phyloP scores from a whole-genome alignment of 2,888 invertebrate species.

The Notodonta dromedarius region DNA sequence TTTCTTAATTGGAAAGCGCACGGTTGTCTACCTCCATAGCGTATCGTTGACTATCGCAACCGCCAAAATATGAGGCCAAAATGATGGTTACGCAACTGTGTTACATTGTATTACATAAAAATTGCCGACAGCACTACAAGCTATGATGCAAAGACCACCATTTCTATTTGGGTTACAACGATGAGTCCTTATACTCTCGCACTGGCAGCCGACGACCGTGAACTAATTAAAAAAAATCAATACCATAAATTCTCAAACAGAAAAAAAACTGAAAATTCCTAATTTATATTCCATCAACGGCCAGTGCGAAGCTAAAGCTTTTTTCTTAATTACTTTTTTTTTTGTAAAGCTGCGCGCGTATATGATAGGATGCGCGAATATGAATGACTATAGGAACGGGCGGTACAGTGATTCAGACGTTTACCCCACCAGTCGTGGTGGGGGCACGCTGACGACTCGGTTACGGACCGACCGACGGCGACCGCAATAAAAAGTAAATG shows the following conservation, averaged over 20 bases:
- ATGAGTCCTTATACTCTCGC: conserved; percentile 48
- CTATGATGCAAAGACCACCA: conserved; percentile 46
- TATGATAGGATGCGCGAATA: conserved; percentile 31
- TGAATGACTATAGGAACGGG: conserved; percentile 26
- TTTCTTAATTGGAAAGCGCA: conserved; percentile 58
- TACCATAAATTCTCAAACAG: conserved; percentile 4
- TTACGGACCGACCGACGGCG: neutral
- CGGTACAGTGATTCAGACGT: conserved; percentile 35
- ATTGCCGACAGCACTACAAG: conserved; percentile 64
- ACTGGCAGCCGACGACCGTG: conserved; percentile 8
- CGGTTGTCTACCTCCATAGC: conserved; percentile 64
- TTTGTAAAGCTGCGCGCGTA: conserved; percentile 18
- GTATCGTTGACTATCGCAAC: conserved; percentile 65
- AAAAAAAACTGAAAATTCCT: neutral
- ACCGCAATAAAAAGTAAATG: conserved; percentile 5
- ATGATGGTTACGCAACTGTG: conserved; percentile 72
- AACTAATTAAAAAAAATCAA: conserved; percentile 10
- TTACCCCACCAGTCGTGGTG: conserved; percentile 37
- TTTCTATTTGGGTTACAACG: conserved; percentile 59
- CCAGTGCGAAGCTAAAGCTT: conserved; percentile 1
- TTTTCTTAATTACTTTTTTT: conserved; percentile 22
- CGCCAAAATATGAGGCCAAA: conserved; percentile 78
- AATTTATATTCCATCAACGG: neutral
- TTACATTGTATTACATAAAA: conserved; percentile 80
- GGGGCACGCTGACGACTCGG: conserved; percentile 19